These are phyloP conservation scores for Orchesellides sinensis DNA, from an alignment of 2,888 invertebrate genomes.

Conservation along the genomic window DNA sequence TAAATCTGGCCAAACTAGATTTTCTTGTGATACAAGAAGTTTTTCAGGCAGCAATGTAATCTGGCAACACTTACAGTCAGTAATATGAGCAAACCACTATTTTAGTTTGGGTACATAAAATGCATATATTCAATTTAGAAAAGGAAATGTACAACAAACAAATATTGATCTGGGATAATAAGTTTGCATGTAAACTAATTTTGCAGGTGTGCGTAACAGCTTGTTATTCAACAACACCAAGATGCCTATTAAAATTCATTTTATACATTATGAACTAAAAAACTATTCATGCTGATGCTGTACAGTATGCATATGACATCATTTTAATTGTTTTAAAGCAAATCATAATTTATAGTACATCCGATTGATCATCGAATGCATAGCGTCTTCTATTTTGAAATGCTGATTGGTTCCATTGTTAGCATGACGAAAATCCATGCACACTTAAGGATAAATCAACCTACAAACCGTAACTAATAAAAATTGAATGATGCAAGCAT, in stretches of 20 bases:
- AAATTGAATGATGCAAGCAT: constrained; percentile 31
- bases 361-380: neutral
- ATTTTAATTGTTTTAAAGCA: too few species aligned
- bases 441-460: neutral
- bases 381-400: too few species aligned
- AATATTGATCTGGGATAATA: too few species aligned
- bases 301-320: too few species aligned
- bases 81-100: neutral
- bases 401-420: neutral
- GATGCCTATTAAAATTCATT: too few species aligned
- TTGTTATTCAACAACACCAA: too few species aligned
- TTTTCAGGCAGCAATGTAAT: too few species aligned
- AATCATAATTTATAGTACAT: neutral
- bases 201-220: too few species aligned
- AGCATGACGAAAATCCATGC: neutral
- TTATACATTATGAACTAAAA: too few species aligned
- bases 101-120: neutral
- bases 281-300: too few species aligned
- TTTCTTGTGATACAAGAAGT: constrained; percentile 13
- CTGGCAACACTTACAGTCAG: neutral
- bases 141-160: neutral
- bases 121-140: neutral
- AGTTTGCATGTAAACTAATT: neutral
- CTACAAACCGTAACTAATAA: neutral
- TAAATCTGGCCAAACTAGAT: constrained; percentile 18